These are phyloP conservation scores for Aethina tumida DNA, from an alignment of 1,140 invertebrate genomes.

Conservation along the genomic window DNA sequence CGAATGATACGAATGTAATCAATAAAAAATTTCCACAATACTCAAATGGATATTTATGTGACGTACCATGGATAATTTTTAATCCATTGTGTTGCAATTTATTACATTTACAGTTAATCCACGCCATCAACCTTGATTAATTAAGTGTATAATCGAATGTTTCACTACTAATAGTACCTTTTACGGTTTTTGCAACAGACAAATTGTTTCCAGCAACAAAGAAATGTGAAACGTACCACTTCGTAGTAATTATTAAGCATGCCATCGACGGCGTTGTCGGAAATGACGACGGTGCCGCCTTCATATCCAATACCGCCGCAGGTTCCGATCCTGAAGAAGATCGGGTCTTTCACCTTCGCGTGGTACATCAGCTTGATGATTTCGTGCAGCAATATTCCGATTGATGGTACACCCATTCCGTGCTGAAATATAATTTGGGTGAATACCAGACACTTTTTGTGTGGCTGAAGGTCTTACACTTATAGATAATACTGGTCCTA, in stretches of 20 bases:
- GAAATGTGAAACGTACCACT: conserved; percentile 43
- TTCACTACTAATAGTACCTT: no score
- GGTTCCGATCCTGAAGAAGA: conserved; percentile 73
- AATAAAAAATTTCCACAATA: background rate
- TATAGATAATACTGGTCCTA: conserved; percentile 83
- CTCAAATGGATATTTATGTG: background rate
- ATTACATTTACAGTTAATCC: no score
- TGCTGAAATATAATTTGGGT: conserved; percentile 47
- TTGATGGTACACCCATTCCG: conserved; percentile 73
- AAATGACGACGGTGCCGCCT: conserved; percentile 64
- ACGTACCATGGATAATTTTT: background rate
- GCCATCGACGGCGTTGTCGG: conserved; percentile 58
- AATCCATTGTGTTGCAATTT: no score
- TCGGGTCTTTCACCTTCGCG: conserved; percentile 59
- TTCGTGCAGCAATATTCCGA: conserved; percentile 72
- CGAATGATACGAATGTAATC: background rate
- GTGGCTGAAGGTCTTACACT: conserved; percentile 61
- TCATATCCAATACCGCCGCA: conserved; percentile 67
- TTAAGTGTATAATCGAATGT: no score
- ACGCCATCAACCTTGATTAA: no score
- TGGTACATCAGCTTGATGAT: conserved; percentile 71
- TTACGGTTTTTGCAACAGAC: no score
- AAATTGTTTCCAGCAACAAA: conserved; percentile 1
- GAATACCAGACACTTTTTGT: background rate
- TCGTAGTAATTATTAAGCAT: conserved; percentile 54